These are phyloP conservation scores for Aphis gossypii DNA, from an alignment of 1,140 invertebrate species.

Conservation along the genomic window DNA sequence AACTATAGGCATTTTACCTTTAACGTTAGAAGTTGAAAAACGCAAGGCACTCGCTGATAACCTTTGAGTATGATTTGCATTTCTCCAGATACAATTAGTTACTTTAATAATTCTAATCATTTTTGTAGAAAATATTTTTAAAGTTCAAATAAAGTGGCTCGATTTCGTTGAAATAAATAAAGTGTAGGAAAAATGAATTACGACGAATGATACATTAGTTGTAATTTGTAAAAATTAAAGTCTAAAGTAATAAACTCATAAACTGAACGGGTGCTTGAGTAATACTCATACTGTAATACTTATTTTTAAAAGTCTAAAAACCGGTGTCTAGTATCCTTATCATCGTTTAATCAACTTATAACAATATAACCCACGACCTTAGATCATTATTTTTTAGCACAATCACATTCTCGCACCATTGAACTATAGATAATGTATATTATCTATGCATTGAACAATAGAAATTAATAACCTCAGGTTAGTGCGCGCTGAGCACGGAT, in stretches of 20 bases:
- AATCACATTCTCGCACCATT: background rate
- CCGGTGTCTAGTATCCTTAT: background rate
- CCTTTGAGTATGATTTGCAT: background rate
- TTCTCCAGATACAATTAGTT: background rate
- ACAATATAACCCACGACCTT: background rate
- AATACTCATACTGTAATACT: background rate
- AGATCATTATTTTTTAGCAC: too few species aligned
- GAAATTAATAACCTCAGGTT: too few species aligned
- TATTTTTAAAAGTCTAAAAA: background rate
- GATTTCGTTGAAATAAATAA: background rate
- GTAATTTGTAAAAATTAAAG: background rate
- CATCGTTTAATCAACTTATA: background rate
- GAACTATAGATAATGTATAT: background rate
- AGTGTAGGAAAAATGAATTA: background rate
- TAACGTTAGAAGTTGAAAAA: slow-evolving; percentile 37
- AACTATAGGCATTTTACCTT: background rate
- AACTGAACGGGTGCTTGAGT: background rate
- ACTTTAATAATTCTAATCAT: background rate
- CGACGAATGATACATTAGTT: background rate
- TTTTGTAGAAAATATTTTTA: slow-evolving; percentile 10
- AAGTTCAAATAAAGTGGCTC: background rate
- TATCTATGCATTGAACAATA: background rate
- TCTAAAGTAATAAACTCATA: background rate
- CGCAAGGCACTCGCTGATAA: background rate
- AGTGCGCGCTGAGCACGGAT: too few species aligned